These are phyloP conservation scores for Onthophagus sagittarius DNA, from an alignment of 2,888 invertebrate species.

Conservation along the genomic window DNA sequence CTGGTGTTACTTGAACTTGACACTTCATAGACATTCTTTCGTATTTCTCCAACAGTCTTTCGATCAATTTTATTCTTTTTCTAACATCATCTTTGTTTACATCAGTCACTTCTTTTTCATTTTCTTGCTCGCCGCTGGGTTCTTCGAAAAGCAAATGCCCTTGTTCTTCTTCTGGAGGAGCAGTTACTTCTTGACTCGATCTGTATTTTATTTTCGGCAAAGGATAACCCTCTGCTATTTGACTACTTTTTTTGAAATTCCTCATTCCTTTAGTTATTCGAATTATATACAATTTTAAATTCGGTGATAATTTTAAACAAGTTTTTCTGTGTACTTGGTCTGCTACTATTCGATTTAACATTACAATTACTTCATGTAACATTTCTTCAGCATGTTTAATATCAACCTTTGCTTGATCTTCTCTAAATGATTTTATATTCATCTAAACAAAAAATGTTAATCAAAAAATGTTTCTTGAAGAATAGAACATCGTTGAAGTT, in stretches of 20 bases:
- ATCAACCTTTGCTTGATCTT: slow-evolving; percentile 30
- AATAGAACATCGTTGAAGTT: too few species aligned
- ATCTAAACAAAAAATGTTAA: slow-evolving; percentile 23
- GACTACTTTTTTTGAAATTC: slow-evolving; percentile 25
- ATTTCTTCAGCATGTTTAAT: slow-evolving; percentile 35
- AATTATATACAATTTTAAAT: slow-evolving; percentile 30
- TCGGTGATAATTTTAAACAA: slow-evolving; percentile 34
- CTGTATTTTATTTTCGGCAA: slow-evolving; percentile 27
- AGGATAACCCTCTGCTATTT: slow-evolving; percentile 31
- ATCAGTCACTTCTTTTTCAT: not conserved
- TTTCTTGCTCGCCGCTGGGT: not conserved
- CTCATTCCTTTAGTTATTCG: slow-evolving; percentile 22
- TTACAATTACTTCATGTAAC: slow-evolving; percentile 36
- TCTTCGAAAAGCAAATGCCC: slow-evolving; percentile 29
- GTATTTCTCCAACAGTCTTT: slow-evolving; percentile 39
- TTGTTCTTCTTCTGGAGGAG: slow-evolving; percentile 24
- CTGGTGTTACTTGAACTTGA: slow-evolving; percentile 40
- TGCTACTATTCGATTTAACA: slow-evolving; percentile 37
- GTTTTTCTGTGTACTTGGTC: slow-evolving; percentile 36
- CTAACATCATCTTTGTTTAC: slow-evolving; percentile 17
- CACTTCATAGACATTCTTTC: slow-evolving; percentile 38
- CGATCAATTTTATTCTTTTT: slow-evolving; percentile 32
- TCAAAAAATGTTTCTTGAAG: too few species aligned
- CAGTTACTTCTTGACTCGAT: slow-evolving; percentile 15
- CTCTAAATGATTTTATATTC: slow-evolving; percentile 28